These are phyloP conservation scores for Pundamilia nyererei DNA, from an alignment of 2,113 vertebrate genomes.

Conservation along the genomic window DNA sequence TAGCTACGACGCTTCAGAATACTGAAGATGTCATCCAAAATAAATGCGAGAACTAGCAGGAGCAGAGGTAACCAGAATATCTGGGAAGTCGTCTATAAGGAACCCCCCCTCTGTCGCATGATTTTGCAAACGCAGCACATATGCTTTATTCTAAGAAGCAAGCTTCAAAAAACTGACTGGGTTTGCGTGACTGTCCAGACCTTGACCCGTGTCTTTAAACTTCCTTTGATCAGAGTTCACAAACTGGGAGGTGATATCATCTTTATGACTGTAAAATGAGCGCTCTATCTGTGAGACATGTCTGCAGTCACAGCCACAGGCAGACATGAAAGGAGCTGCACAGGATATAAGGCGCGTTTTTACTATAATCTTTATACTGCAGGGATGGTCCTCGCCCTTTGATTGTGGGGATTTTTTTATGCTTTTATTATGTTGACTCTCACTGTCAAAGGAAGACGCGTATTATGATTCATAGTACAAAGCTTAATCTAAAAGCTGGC, in stretches of 20 bases:
- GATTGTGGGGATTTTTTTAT: not conserved
- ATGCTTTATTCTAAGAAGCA: not conserved
- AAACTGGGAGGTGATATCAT: conserved; percentile 18
- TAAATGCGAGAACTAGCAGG: not conserved
- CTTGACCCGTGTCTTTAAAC: conserved; percentile 15
- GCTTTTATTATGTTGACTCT: conserved; percentile 29
- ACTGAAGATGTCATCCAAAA: not conserved
- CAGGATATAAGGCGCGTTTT: not conserved
- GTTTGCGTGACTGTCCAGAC: conserved; percentile 8
- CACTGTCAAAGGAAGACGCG: not conserved
- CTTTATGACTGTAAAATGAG: conserved; percentile 40
- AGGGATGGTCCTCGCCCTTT: not conserved
- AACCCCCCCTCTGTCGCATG: not conserved
- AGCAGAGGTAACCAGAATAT: not conserved
- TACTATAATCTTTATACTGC: not conserved
- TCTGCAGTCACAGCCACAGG: not conserved
- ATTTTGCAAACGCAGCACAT: not conserved
- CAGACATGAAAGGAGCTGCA: conserved; percentile 2
- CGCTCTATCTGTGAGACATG: not conserved
- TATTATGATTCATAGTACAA: not conserved
- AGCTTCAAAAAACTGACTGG: not conserved
- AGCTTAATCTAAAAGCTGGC: not conserved
- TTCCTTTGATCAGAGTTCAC: conserved; percentile 24
- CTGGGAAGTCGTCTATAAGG: accelerated
- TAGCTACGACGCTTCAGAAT: not conserved